Base-by-base conservation (phyloP, 64 coral and sea anemone genomes). In the Montipora foliosa region DNA sequence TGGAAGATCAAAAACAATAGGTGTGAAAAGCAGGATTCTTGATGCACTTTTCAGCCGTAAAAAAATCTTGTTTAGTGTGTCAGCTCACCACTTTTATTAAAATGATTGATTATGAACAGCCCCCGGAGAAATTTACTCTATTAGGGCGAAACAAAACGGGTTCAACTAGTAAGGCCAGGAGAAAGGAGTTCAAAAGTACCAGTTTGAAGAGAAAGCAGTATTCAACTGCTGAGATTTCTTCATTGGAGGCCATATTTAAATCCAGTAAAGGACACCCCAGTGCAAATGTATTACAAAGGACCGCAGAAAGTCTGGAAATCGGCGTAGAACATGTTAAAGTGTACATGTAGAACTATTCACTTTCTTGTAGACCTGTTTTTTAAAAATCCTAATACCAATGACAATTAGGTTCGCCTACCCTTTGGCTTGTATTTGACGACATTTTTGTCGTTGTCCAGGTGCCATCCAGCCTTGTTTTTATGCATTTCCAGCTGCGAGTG, bases 401-500 rank as follows among this genome's bases (percentile, higher is more conserved):
- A 1, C 29, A 75, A 8, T 75, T 75, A 75, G 47, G 73, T 75
- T 75, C 29, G 73, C 73, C 73, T 75, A 75, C 24, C 73, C 73
- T 75, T 75, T 46, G 73, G 73, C 73, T 75, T 75, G 73, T 75
- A 75, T 75, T 45, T 75, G 22, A 75, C 73, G 73, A 75, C 73
- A 75, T 44, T 75, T 75, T 75, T 75, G 25, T 75, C 73, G 3
- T 75, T 75, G 73, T 75, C 73, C 22, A 37, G 44, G 73, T 47
- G 45, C 73, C 29, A 75, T 75, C 29, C 25, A 75, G 29, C 73
- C 37, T 75, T 75, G 73, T 75, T 75, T 75, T 75, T 75, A 75
- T 75, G 73, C 29, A 29, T 75, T 75, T 75, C 73, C 73, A 75
- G 3, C 7, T 75, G 73, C 7, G 44, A 75, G 73, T 75, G 73